Evolutionary conservation across 2,888 invertebrate species (phyloP).

Genomic region (Leucophora obtusa): DNA sequence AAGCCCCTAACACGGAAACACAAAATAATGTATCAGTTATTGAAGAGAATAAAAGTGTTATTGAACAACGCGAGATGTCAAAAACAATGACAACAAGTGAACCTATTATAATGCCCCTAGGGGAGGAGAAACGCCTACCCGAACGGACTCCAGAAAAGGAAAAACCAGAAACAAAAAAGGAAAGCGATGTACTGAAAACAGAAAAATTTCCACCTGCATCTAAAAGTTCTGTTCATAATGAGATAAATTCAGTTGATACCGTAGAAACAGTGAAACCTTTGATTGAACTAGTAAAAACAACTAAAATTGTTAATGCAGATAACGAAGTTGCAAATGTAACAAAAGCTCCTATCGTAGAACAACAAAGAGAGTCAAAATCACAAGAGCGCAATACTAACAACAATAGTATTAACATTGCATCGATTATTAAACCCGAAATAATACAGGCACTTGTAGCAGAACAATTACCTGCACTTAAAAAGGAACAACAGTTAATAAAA

Average conservation of each 20-base stretch:
- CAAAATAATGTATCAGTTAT: conserved; percentile 39
- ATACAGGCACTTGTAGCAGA: conserved; percentile 21
- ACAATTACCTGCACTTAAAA: conserved; percentile 40
- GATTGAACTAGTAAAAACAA: conserved; percentile 9
- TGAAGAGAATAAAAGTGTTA: conserved; percentile 17
- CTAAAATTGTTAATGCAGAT: neutral
- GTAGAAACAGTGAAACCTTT: neutral
- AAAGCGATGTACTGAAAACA: conserved; percentile 45
- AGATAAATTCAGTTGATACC: neutral
- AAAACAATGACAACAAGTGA: neutral
- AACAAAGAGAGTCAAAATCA: conserved; percentile 17
- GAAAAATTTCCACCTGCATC: conserved; percentile 42
- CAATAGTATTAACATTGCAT: neutral
- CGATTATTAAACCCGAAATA: conserved; percentile 44
- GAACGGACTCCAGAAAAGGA: conserved; percentile 9
- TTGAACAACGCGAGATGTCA: neutral
- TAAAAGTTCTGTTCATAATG: conserved; percentile 21
- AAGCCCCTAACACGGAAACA: neutral
- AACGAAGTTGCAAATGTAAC: neutral
- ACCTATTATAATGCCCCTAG: neutral
- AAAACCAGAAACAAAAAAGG: conserved; percentile 40
- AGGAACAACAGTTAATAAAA: conserved; percentile 45
- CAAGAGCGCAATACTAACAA: neutral
- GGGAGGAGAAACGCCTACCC: conserved; percentile 7
- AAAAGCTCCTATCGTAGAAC: conserved; percentile 15